Percentiles rank a stretch among this genome's conserved stretches.
These are phyloP conservation scores for Oenanthe oenanthe DNA, from an alignment of 2,113 vertebrate species.

Conservation along the genomic window DNA sequence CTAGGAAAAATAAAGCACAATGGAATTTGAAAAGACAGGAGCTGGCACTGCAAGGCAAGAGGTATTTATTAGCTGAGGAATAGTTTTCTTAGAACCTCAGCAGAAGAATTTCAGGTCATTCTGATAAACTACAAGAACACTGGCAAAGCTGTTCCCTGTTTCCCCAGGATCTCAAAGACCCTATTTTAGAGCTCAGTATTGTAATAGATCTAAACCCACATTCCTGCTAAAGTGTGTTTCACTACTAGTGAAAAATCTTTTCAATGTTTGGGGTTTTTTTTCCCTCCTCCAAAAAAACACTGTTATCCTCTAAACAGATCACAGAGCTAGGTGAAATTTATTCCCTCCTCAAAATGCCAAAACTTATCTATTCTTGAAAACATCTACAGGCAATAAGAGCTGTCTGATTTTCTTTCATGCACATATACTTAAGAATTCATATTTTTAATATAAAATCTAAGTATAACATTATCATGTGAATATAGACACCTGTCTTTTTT, in stretches of 20 bases:
- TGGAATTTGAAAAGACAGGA: neutral
- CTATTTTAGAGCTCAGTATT: neutral
- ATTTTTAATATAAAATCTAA: neutral
- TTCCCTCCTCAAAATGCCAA: neutral
- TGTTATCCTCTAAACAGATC: neutral
- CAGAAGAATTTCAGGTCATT: neutral
- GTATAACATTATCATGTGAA: neutral
- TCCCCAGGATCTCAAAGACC: neutral
- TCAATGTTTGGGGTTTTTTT: neutral
- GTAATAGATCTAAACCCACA: neutral
- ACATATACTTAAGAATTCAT: neutral
- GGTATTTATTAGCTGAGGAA: neutral
- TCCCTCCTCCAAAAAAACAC: neutral
- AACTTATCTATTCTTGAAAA: neutral
- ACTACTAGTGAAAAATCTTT: neutral
- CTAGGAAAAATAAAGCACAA: neutral
- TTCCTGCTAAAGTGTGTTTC: neutral
- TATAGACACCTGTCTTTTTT: neutral
- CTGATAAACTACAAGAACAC: neutral
- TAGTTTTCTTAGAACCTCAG: neutral
- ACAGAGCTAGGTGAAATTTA: neutral
- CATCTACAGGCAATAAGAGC: neutral
- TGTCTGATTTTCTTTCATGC: neutral
- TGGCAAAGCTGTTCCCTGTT: neutral
- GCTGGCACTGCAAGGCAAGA: neutral